Conservation (phyloP, 2,797 vertebrate species). For the Helostoma temminkii region DNA sequence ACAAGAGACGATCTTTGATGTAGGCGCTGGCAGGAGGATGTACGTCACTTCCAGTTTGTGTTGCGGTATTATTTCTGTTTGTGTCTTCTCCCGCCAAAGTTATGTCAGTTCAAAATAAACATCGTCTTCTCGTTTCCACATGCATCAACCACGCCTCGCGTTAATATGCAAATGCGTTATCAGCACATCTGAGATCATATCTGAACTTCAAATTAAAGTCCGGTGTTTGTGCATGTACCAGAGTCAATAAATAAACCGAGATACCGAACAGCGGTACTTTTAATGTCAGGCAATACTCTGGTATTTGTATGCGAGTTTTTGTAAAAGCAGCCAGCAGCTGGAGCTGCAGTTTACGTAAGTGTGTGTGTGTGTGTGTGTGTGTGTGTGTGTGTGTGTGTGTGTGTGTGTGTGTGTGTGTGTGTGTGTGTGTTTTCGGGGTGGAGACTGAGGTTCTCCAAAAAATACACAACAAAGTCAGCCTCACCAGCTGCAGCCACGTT, state of each 20-base stretch:
- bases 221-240: neutral
- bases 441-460: conserved; percentile 68
- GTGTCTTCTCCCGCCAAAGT: conserved; percentile 35
- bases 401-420: conserved; percentile 26
- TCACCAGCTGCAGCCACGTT: conserved; percentile 14
- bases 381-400: conserved; percentile 40
- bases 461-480: conserved; percentile 39
- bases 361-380: conserved; percentile 40
- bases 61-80: neutral
- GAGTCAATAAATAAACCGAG: neutral
- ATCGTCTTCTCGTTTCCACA: neutral
- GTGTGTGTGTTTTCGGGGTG: conserved; percentile 69
- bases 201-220: neutral
- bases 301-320: neutral
- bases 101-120: neutral
- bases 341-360: conserved; percentile 22
- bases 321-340: conserved; percentile 18
- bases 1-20: conserved; percentile 40
- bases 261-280: neutral
- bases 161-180: neutral
- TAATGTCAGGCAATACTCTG: neutral
- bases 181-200: neutral
- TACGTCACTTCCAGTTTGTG: conserved; percentile 44
- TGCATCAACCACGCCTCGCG: neutral
- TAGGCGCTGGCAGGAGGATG: fast-evolving